These are phyloP conservation scores for Lepidostoma basale DNA, from an alignment of 1,140 invertebrate genomes.

Conservation along the genomic window DNA sequence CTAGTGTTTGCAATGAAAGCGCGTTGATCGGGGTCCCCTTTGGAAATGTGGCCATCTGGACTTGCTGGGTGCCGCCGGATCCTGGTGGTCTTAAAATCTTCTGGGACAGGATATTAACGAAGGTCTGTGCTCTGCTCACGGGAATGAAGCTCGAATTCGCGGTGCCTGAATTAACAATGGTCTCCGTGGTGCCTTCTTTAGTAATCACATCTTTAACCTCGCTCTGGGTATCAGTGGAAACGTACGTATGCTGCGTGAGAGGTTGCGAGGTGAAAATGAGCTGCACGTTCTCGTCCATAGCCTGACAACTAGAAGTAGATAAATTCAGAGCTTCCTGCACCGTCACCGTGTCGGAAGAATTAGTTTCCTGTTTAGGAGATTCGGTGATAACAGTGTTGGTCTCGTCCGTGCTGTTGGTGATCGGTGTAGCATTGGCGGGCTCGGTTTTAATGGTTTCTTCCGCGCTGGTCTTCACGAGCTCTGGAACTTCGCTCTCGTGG, in stretches of 20 bases:
- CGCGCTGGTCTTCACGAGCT: background rate
- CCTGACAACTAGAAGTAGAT: slow-evolving; percentile 1
- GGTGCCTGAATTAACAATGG: slow-evolving; percentile 54
- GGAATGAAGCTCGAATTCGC: slow-evolving; percentile 46
- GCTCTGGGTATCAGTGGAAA: slow-evolving; percentile 8
- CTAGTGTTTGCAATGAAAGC: slow-evolving; percentile 57
- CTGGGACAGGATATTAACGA: slow-evolving; percentile 53
- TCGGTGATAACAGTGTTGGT: background rate
- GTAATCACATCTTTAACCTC: slow-evolving; percentile 1
- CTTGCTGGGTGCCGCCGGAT: slow-evolving; percentile 40
- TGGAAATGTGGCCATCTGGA: slow-evolving; percentile 50
- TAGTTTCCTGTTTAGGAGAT: background rate
- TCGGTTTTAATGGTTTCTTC: background rate
- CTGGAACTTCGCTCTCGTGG: slow-evolving; percentile 14
- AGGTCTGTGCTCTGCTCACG: slow-evolving; percentile 46
- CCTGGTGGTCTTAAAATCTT: slow-evolving; percentile 49
- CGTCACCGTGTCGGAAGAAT: background rate
- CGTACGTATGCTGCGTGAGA: slow-evolving; percentile 28
- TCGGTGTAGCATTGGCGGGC: background rate
- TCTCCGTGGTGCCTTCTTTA: slow-evolving; percentile 51
- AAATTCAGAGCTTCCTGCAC: slow-evolving; percentile 5
- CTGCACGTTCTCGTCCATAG: slow-evolving; percentile 32
- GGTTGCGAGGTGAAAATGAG: slow-evolving; percentile 30
- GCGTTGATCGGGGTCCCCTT: slow-evolving; percentile 54
- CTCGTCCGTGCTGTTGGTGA: background rate